phyloP scores from a whole-genome alignment of 2,113 vertebrate species.

The Sapayoa aenigma region DNA sequence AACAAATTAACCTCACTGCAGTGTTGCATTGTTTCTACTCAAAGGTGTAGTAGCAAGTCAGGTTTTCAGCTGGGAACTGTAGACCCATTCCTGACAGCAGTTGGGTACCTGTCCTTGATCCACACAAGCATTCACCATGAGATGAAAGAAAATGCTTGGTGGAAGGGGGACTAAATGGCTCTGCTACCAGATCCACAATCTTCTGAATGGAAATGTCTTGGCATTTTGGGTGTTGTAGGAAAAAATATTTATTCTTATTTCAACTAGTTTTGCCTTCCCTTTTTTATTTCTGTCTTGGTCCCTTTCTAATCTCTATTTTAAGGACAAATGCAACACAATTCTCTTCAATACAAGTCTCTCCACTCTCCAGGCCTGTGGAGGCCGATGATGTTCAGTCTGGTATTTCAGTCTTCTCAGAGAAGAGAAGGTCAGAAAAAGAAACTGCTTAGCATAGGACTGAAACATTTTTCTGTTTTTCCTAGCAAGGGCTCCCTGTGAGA shows the following conservation, averaged over 20 bases:
- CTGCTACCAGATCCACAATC: not conserved
- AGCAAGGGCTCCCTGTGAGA: not conserved
- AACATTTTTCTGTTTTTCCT: not conserved
- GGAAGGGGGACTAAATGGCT: not conserved
- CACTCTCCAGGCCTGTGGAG: fast-evolving
- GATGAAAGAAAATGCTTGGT: not conserved
- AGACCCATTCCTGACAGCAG: fast-evolving
- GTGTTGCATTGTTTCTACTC: not conserved
- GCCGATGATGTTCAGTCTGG: not conserved
- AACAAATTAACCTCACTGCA: not conserved
- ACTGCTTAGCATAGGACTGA: not conserved
- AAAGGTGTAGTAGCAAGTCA: not conserved
- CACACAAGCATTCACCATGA: not conserved
- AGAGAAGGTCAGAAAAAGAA: not conserved
- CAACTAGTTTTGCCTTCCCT: not conserved
- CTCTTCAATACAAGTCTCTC: not conserved
- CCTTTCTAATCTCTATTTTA: not conserved
- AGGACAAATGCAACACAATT: not conserved
- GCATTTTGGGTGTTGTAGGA: not conserved
- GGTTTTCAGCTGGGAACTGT: not conserved
- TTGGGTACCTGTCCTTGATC: not conserved
- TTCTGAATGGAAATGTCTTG: not conserved
- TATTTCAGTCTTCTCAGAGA: not conserved
- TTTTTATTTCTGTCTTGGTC: not conserved
- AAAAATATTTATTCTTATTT: not conserved